Base-by-base conservation (phyloP, 1,140 invertebrate genomes). In the Euura saliciscinereae region DNA sequence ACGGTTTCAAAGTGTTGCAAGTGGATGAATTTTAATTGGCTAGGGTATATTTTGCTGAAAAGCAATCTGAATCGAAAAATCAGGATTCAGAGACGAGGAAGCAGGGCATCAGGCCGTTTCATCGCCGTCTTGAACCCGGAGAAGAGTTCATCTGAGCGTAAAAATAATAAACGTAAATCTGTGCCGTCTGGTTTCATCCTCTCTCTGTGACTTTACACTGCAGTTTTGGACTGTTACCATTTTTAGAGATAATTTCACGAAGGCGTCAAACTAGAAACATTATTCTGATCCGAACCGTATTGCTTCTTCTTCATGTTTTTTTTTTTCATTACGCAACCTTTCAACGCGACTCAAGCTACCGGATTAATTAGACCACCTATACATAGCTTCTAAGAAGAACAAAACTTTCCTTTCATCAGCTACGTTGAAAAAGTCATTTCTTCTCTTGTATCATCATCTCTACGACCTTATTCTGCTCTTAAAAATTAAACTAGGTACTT, bases 101-200 rank as follows among this genome's bases (percentile, higher is more conserved):
- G 10, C 13, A 59, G 13, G 13, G 51, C 51, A 11, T 7, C 2
- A 59, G 6, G 3, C 51, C 13, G 13, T 59, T n/a, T 8, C 46
- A 7, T 59, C 51, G 51, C 8, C 6, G 28, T 59, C 51, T 59
- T n/a, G 51, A 59, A 59, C 10, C 51, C 51, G 51, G 51, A n/a
- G 51, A 59, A 28, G 28, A 59, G 51, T 59, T 59, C 8, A 59
- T 59, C 51, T 11, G 51, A 59, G 8, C 51, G 51, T 59, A 59
- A 59, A 59, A 59, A 59, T 59, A 59, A 59, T 59, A 59, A 59
- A 59, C 51, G 51, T 59, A 59, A 59, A 59, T 59, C 51, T 59
- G 8, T 3, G 3, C 8, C 51, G 51, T 8, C 6, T 59, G 3
- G 51, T 8, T 59, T 59, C 8, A 59, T n/a, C 51, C 51, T 8